Percentiles rank a stretch among this genome's conserved stretches.
Conservation (phyloP, 2,113 vertebrate species). For the Meleagris gallopavo region DNA sequence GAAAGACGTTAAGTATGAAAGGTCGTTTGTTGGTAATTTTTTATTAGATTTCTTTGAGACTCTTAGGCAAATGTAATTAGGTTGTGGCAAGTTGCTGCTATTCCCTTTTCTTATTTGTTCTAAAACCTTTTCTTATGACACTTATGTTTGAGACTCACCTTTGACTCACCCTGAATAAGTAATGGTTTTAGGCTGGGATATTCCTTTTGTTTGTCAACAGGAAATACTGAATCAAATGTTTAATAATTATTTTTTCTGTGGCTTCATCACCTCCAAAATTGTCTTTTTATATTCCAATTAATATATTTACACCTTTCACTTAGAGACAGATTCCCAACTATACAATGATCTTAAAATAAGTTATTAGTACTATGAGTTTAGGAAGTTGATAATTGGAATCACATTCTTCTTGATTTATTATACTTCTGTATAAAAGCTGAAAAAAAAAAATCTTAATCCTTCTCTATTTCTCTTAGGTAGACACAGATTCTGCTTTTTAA, state of each 20-base stretch:
- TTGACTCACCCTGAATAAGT: background rate
- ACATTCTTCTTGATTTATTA: background rate
- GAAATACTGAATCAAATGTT: background rate
- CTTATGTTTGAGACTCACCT: background rate
- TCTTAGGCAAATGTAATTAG: background rate
- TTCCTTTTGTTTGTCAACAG: background rate
- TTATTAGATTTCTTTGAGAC: background rate
- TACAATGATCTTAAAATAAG: background rate
- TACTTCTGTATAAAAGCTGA: background rate
- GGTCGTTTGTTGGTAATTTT: background rate
- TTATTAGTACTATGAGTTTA: background rate
- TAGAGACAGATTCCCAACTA: background rate
- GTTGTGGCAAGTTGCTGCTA: background rate
- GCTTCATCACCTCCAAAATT: background rate
- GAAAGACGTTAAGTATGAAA: background rate
- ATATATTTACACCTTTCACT: background rate
- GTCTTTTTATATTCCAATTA: background rate
- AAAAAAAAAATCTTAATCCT: background rate
- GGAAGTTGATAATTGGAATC: background rate
- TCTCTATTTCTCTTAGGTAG: background rate
- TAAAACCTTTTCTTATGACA: background rate
- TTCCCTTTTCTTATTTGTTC: background rate
- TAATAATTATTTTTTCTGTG: background rate
- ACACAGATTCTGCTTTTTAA: background rate
- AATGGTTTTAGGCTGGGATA: background rate